Evolutionary conservation across 2,797 vertebrate species (phyloP).

Genomic region (Margarornis squamiger): DNA sequence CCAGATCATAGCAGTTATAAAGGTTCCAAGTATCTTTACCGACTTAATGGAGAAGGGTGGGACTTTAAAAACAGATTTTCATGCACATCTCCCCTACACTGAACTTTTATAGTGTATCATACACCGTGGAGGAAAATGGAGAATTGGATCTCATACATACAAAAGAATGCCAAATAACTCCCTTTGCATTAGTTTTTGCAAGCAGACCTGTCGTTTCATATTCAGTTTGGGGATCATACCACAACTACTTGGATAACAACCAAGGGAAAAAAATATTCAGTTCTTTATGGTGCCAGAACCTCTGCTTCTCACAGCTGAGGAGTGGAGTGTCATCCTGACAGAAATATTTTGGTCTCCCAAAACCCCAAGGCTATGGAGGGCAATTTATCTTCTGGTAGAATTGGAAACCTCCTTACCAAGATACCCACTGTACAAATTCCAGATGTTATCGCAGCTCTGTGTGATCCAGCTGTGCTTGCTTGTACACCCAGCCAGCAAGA

Average conservation of each 20-base stretch:
- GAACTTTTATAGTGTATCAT: not conserved
- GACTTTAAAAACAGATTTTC: not conserved
- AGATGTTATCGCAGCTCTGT: not conserved
- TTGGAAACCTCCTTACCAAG: conserved; percentile 5
- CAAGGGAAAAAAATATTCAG: not conserved
- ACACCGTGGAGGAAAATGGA: not conserved
- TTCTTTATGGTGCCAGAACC: not conserved
- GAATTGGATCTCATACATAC: not conserved
- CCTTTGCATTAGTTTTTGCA: conserved; percentile 3
- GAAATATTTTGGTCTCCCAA: not conserved
- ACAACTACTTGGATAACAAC: not conserved
- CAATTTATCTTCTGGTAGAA: not conserved
- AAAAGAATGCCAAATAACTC: not conserved
- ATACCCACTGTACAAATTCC: not conserved
- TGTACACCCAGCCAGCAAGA: not conserved
- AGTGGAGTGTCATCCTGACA: not conserved
- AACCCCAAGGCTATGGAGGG: not conserved
- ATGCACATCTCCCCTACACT: not conserved
- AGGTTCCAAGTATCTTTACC: not conserved
- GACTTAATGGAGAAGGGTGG: not conserved
- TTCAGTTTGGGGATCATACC: not conserved
- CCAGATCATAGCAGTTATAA: not conserved
- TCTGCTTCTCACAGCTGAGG: conserved; percentile 1
- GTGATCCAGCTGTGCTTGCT: not conserved
- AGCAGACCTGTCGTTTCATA: not conserved